phyloP scores from a whole-genome alignment of 2,888 invertebrate genomes.

The Cantharis rufa region DNA sequence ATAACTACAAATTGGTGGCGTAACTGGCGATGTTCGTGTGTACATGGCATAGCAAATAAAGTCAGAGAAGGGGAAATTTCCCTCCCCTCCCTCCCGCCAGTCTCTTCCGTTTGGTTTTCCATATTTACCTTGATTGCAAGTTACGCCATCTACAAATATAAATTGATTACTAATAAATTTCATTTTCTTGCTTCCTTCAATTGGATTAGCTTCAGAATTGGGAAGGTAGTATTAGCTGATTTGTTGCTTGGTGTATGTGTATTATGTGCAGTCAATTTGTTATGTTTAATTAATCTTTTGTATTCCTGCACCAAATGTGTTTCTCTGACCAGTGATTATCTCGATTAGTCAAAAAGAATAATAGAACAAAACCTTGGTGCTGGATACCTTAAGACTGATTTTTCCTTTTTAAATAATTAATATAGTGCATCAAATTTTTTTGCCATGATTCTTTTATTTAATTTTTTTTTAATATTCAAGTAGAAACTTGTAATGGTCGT shows the following conservation, averaged over 20 bases:
- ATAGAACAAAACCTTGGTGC: not conserved
- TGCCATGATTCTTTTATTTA: not conserved
- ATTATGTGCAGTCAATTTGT: conserved; percentile 67
- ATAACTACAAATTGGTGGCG: not conserved
- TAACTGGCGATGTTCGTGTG: not conserved
- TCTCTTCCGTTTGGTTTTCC: too few relatives aligned
- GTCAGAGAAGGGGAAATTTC: too few relatives aligned
- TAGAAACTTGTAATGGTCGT: conserved; percentile 52
- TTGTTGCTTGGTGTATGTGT: conserved; percentile 70
- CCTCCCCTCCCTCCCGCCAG: too few relatives aligned
- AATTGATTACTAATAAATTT: conserved; percentile 20
- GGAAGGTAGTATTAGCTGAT: conserved; percentile 82
- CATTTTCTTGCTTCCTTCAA: conserved; percentile 10
- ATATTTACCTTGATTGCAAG: not conserved
- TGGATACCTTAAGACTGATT: not conserved
- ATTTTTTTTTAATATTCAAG: conserved; percentile 11
- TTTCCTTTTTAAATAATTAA: not conserved
- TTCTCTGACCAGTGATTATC: not conserved
- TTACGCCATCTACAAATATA: not conserved
- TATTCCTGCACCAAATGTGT: conserved; percentile 55
- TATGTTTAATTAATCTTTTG: conserved; percentile 67
- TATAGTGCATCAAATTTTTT: conserved; percentile 3
- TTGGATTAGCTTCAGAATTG: conserved; percentile 67
- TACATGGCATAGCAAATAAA: too few relatives aligned
- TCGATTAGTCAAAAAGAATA: not conserved